These are phyloP conservation scores for Aleiodes alternator DNA, from an alignment of 2,888 invertebrate species.

Conservation along the genomic window DNA sequence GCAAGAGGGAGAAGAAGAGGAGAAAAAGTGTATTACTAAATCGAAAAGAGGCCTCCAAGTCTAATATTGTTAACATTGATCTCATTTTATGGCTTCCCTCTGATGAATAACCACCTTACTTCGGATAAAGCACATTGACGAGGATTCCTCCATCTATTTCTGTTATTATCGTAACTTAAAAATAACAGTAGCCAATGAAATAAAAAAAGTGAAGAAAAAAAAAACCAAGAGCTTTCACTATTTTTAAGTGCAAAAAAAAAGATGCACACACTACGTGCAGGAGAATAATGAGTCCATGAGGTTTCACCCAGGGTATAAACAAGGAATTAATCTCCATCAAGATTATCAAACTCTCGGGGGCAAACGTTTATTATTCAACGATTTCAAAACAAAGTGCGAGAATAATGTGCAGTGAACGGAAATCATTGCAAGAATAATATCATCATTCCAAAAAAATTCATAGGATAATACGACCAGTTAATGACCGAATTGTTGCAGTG, in stretches of 20 bases:
- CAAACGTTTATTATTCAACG: constrained; percentile 1
- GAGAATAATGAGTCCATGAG: neutral
- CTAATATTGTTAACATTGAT: constrained; percentile 39
- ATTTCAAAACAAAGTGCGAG: constrained; percentile 9
- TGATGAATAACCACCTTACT: constrained; percentile 26
- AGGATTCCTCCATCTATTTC: constrained; percentile 34
- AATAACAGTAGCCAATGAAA: neutral
- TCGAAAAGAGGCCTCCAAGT: constrained; percentile 11
- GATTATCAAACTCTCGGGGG: neutral
- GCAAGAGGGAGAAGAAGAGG: too few species aligned
- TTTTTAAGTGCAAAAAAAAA: neutral
- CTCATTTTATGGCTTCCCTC: constrained; percentile 4
- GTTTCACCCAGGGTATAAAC: neutral
- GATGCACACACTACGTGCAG: neutral
- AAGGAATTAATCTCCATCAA: constrained; percentile 17
- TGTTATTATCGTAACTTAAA: neutral
- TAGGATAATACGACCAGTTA: too few species aligned
- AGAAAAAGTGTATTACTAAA: too few species aligned
- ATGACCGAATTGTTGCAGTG: too few species aligned
- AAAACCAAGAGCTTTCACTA: too few species aligned
- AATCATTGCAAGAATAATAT: neutral
- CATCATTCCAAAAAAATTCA: neutral
- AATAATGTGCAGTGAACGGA: too few species aligned
- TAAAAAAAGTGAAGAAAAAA: neutral
- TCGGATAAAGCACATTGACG: constrained; percentile 10